A percentile compares a stretch with the other conserved stretches of the same genome.
Conservation (phyloP, 2,888 invertebrate species). For the Tenthredo notha region DNA sequence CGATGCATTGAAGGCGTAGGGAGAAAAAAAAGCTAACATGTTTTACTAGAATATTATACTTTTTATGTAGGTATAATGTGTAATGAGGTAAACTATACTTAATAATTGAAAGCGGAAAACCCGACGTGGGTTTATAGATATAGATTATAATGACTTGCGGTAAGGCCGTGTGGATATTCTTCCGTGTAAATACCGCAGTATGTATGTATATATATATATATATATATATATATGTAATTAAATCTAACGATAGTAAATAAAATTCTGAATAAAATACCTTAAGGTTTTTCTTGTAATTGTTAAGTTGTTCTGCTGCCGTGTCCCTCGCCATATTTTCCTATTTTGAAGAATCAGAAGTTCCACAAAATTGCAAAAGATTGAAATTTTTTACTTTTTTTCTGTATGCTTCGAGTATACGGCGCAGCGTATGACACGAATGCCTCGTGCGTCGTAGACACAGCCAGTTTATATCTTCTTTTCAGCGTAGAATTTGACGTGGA, state of each 20-base stretch:
- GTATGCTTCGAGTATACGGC: conserved; percentile 48
- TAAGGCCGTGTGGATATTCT: not conserved
- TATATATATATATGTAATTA: not conserved
- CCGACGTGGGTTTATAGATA: not conserved
- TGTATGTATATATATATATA: not conserved
- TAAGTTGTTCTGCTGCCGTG: conserved; percentile 83
- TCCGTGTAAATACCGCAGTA: not conserved
- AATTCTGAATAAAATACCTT: conserved; percentile 79
- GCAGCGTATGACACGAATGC: conserved; percentile 50
- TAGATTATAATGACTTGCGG: not conserved
- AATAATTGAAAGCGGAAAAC: not conserved
- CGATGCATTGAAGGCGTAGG: not conserved
- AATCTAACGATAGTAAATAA: not conserved
- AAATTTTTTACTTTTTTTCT: not conserved
- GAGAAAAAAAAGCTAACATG: not conserved
- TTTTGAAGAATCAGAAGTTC: not conserved
- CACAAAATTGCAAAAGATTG: not conserved
- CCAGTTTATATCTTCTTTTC: conserved; percentile 44
- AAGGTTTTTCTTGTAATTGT: conserved; percentile 81
- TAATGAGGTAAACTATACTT: not conserved
- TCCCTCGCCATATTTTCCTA: conserved; percentile 79
- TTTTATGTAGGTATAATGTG: not conserved
- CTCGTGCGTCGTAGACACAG: conserved; percentile 28
- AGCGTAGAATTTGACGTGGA: not conserved
- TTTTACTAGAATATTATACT: not conserved